phyloP scores from a whole-genome alignment of 2,888 invertebrate species.

The Tetramorium bicarinatum region DNA sequence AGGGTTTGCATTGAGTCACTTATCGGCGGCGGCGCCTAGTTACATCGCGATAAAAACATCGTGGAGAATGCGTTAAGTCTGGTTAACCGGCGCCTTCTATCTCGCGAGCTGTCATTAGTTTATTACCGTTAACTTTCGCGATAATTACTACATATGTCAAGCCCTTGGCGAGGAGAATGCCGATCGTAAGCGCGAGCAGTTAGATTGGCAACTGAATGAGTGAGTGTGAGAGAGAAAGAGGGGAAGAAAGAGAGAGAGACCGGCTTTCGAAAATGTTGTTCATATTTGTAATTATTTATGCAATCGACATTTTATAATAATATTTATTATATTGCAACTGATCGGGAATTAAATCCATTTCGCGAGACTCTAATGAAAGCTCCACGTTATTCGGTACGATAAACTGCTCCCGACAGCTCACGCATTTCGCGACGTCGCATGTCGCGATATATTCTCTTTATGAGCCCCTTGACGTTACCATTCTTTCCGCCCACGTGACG shows the following conservation, averaged over 20 bases:
- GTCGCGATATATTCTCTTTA: slow-evolving; percentile 60
- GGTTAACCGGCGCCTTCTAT: slow-evolving; percentile 51
- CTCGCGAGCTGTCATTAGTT: slow-evolving; percentile 70
- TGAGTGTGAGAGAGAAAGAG: neutral
- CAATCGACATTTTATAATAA: slow-evolving; percentile 21
- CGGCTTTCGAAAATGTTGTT: neutral
- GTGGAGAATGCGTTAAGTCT: slow-evolving; percentile 29
- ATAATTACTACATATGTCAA: slow-evolving; percentile 64
- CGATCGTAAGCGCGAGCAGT: neutral
- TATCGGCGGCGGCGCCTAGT: slow-evolving; percentile 59
- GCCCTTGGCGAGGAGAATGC: slow-evolving; percentile 60
- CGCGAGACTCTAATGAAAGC: neutral
- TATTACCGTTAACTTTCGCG: slow-evolving; percentile 70
- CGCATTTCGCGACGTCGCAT: slow-evolving; percentile 6
- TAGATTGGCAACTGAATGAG: neutral
- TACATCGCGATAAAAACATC: slow-evolving; percentile 61
- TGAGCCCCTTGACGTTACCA: slow-evolving; percentile 55
- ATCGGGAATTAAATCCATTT: neutral
- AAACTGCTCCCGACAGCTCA: neutral
- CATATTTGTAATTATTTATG: neutral
- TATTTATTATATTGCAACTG: neutral
- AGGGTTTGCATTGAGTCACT: slow-evolving; percentile 62
- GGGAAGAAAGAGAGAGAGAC: neutral
- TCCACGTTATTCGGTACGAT: neutral
- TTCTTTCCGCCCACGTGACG: slow-evolving; percentile 60